Evolutionary conservation across 2,113 vertebrate genomes (phyloP).

Genomic region (Nyctibius bracteatus): DNA sequence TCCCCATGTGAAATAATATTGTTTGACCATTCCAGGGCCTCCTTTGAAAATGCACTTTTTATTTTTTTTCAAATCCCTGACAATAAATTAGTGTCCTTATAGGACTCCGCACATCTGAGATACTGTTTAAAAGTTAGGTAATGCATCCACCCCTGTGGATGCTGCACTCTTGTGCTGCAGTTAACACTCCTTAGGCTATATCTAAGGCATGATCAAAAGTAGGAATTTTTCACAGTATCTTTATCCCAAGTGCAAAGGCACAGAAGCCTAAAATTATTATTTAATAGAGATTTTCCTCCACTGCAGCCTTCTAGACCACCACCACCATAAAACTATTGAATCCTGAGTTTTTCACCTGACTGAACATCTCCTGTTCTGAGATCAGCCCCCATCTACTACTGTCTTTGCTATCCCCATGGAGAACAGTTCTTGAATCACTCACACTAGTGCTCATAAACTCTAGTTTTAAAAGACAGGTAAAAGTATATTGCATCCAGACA

Average conservation of each 20-base stretch:
- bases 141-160: background rate
- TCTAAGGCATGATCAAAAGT: background rate
- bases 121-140: background rate
- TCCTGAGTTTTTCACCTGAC: background rate
- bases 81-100: background rate
- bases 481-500: background rate
- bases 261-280: background rate
- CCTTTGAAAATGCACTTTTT: background rate
- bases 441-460: background rate
- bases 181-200: background rate
- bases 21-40: fast-evolving
- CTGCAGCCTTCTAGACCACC: background rate
- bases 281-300: background rate
- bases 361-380: background rate
- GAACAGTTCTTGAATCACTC: background rate
- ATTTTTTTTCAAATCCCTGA: background rate
- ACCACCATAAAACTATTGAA: background rate
- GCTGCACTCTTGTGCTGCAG: background rate
- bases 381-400: background rate
- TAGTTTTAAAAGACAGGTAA: background rate
- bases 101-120: background rate
- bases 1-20: background rate
- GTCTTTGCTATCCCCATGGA: background rate
- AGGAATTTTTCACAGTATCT: background rate
- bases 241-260: background rate